Base-by-base conservation (phyloP, 2,113 vertebrate genomes). In the Hyperopisus bebe region DNA sequence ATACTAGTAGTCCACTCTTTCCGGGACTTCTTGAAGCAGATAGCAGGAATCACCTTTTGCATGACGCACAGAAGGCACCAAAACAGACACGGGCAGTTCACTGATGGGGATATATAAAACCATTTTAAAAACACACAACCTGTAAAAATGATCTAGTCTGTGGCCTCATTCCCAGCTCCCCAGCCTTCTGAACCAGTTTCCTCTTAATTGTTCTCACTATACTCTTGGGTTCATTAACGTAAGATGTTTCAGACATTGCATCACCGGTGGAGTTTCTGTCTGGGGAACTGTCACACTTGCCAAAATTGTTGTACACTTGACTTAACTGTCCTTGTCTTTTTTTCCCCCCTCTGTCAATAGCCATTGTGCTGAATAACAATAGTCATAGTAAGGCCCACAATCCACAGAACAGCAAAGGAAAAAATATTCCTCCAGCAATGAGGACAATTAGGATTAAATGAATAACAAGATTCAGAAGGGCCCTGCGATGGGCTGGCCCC, bases 171-270 rank as follows among this genome's bases (percentile, higher is more conserved):
- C 92, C 83, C 84, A 89, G 90, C 93, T 92, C 92, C 91, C 91
- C 92, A 90, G 90, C 88, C 87, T 91, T 47, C 53, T 94, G 94
- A 94, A 94, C 94, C 91, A 95, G 89, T 95, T 95, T 66, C 83
- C 55, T 53, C 94, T 91, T 94, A 94, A 95, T 93, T 94, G 93
- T 90, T 93, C 82, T 87, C 31, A 15, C 21, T 21, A 89, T 83
- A 92, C 93, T 90, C 92, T 82, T 89, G 92, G 91, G 93, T 90
- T 91, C 91, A 62, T 24, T 92, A 95, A 89, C 93, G 55, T 88
- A 35, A 74, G 87, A 51, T 53, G 21, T 42, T 19, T 89, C 46
- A 82, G 44, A 51, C 46, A 19, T 53, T 48, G 70, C 88, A 89
- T 89, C 66, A 82, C 27, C 51, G 6, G 31, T 46, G 80, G 48